Conservation (phyloP, 2,888 invertebrate species). For the Drosophila fungiperda region DNA sequence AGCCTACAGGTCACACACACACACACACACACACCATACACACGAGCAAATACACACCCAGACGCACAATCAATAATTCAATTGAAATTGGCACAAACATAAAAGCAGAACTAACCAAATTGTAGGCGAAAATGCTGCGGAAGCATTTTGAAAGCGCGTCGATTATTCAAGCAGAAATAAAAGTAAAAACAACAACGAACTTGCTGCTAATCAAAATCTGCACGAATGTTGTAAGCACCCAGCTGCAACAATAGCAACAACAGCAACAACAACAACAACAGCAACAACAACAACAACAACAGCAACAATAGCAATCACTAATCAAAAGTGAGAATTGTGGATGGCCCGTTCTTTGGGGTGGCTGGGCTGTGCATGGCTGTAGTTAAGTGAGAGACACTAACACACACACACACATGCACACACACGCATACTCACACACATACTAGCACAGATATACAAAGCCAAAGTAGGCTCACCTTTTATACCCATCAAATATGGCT, state of each 20-base stretch:
- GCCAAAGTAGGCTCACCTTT: too few relatives aligned
- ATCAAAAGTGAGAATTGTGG: constrained; percentile 57
- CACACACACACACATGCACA: constrained; percentile 32
- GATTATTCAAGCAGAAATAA: constrained; percentile 45
- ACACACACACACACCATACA: background rate
- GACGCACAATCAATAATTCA: constrained; percentile 66
- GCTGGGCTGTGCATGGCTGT: constrained; percentile 22
- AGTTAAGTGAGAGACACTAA: constrained; percentile 47
- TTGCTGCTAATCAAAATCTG: constrained; percentile 71
- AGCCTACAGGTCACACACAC: background rate
- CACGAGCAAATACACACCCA: background rate
- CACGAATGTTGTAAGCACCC: constrained; percentile 65
- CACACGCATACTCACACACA: constrained; percentile 9
- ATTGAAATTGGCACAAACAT: constrained; percentile 46
- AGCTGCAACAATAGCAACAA: constrained; percentile 17
- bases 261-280: constrained; percentile 18
- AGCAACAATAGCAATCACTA: constrained; percentile 52
- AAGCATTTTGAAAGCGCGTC: constrained; percentile 60
- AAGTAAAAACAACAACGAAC: constrained; percentile 40
- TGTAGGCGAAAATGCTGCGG: constrained; percentile 43
- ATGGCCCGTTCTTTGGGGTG: constrained; percentile 2
- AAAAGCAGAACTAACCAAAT: constrained; percentile 9
- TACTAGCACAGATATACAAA: background rate
- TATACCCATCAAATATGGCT: background rate
- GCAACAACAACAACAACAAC: constrained; percentile 24